Evolutionary conservation across 2,888 invertebrate species (phyloP), one percentile per base, ranked within the genome.

Genomic region (Cryptops parisi): DNA sequence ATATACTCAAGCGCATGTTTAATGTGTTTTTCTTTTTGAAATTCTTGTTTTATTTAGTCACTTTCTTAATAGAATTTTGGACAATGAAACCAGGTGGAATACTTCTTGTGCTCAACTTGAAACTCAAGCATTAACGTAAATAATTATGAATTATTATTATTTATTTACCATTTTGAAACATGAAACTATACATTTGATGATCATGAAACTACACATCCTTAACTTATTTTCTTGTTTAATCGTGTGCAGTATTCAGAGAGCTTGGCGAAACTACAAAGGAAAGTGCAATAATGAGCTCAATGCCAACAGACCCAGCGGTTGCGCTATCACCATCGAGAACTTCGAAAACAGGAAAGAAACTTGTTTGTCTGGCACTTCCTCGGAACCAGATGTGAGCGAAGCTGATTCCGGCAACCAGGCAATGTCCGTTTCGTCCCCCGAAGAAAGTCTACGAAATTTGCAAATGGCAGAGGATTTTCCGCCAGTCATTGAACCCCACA

Each of bases 341-440:
- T 17, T 43, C 17, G 41, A 43, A 51, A 26, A 25, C 6, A 39
- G 25, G 19, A 39, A 49, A 3, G 49, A 39, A 22, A 21, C 15
- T 26, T 49, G 21, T 26, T 39, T 23, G 15, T 43, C 51, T 17
- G 43, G 9, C 22, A 25, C 43, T 15, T 25, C 22, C 6, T 43
- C 51, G 24, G 51, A 41, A n/a, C 17, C 39, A 15, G 51, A 51
- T 24, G 19, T 51, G 26, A 51, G 51, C 25, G 52, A 52, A 21
- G 41, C 51, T 12, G 51, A 51, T 24, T 51, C 51, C 6, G 51
- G 43, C 15, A 41, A 54, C 33, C 57, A 58, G 47, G 52, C 58
- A 17, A 58, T 60, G 59, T 60, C 60, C 26, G 48, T 59, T 25
- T 58, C 58, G 24, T 52, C 56, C 27, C 55, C 57, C 6, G 58